phyloP scores from a whole-genome alignment of 2,113 vertebrate species.

The Rattus rattus region DNA sequence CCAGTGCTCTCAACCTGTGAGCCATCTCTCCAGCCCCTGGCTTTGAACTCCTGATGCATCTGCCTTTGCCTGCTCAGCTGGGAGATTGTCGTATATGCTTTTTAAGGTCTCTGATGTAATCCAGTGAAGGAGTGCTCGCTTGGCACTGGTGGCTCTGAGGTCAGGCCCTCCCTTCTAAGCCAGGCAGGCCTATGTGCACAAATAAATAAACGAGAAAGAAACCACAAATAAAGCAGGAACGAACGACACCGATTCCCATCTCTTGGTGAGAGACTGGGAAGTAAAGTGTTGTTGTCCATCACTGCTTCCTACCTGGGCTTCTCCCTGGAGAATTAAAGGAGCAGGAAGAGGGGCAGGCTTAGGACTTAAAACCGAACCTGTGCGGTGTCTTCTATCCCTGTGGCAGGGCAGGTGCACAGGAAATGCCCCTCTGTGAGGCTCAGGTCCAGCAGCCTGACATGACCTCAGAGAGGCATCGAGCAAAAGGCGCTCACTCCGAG shows the following conservation, averaged over 20 bases:
- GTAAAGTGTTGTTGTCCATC: not conserved
- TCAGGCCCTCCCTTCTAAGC: not conserved
- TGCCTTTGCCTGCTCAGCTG: not conserved
- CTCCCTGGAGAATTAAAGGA: not conserved
- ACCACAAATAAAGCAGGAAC: not conserved
- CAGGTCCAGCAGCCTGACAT: not conserved
- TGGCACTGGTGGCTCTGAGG: not conserved
- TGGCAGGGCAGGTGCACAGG: not conserved
- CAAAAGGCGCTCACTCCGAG: not conserved
- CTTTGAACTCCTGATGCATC: not conserved
- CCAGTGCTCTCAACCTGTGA: not conserved
- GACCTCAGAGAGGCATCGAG: not conserved
- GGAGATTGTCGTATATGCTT: not conserved
- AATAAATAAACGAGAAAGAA: not conserved
- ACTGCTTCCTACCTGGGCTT: not conserved
- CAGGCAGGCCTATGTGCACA: not conserved
- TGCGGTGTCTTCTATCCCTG: not conserved
- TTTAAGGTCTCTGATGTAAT: not conserved
- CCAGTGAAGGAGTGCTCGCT: not conserved
- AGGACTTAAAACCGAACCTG: not conserved
- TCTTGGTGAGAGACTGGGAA: not conserved
- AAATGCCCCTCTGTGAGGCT: slow-evolving; percentile 14
- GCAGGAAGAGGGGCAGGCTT: not conserved
- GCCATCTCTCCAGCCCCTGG: not conserved
- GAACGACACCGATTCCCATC: not conserved